Conservation (phyloP, 2,888 invertebrate genomes). For the Tipula confusa region DNA sequence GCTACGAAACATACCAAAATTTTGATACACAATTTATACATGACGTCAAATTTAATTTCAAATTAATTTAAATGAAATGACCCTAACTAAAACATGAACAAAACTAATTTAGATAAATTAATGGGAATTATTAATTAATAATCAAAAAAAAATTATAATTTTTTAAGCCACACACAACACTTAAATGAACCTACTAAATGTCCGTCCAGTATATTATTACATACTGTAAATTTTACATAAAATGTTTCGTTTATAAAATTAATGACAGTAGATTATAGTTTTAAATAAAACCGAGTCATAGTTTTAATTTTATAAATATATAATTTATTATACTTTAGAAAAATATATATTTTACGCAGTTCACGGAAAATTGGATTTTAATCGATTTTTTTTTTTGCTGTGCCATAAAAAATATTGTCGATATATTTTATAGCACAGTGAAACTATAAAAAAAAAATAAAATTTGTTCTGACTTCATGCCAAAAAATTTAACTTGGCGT, state of each 20-base stretch:
- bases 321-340: not conserved
- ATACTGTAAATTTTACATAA: not conserved
- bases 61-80: not conserved
- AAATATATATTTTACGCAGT: not conserved
- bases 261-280: not conserved
- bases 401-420: conserved; percentile 12
- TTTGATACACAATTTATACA: not conserved
- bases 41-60: not conserved
- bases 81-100: not conserved
- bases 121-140: not conserved
- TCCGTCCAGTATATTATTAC: too few species aligned
- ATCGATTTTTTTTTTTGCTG: not conserved
- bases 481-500: not conserved
- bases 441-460: not conserved
- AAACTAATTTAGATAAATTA: not conserved
- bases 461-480: not conserved
- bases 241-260: not conserved
- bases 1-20: not conserved
- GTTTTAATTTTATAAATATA: too few species aligned
- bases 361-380: not conserved
- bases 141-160: not conserved
- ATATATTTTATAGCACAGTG: not conserved
- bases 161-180: too few species aligned
- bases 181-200: not conserved
- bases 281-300: not conserved